phyloP scores from a whole-genome alignment of 2,888 invertebrate genomes.

The Colostygia pectinataria region DNA sequence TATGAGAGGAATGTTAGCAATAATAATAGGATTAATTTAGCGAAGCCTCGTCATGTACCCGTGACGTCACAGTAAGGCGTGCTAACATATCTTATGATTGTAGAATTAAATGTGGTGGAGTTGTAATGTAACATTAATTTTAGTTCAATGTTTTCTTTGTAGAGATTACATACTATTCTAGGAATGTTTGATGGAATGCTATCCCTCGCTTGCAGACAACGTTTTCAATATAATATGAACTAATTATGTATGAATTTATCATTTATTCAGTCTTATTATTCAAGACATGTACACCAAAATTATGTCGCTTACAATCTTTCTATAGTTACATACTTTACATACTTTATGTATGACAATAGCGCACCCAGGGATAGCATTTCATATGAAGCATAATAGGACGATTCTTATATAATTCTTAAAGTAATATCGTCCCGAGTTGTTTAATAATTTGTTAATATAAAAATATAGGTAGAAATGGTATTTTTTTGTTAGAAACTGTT shows the following conservation, averaged over 20 bases:
- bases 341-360: constrained; percentile 31
- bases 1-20: constrained; percentile 64
- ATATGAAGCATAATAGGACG: constrained; percentile 67
- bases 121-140: constrained; percentile 69
- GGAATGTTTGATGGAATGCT: constrained; percentile 69
- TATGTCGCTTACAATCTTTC: not conserved
- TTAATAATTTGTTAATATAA: constrained; percentile 77
- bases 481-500: constrained; percentile 70
- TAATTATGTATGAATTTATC: constrained; percentile 11
- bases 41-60: constrained; percentile 46
- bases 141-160: constrained; percentile 78
- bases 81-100: constrained; percentile 77
- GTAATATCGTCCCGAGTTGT: constrained; percentile 80
- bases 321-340: constrained; percentile 35
- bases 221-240: constrained; percentile 3
- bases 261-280: constrained; percentile 26
- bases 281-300: constrained; percentile 12
- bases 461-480: constrained; percentile 67
- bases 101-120: constrained; percentile 60
- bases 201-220: constrained; percentile 40
- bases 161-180: constrained; percentile 73
- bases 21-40: constrained; percentile 69
- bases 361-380: constrained; percentile 57
- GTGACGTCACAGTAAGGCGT: constrained; percentile 45
- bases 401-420: constrained; percentile 83